Evolutionary conservation across 2,888 invertebrate genomes (phyloP).

Genomic region (Leptodirus hochenwartii): DNA sequence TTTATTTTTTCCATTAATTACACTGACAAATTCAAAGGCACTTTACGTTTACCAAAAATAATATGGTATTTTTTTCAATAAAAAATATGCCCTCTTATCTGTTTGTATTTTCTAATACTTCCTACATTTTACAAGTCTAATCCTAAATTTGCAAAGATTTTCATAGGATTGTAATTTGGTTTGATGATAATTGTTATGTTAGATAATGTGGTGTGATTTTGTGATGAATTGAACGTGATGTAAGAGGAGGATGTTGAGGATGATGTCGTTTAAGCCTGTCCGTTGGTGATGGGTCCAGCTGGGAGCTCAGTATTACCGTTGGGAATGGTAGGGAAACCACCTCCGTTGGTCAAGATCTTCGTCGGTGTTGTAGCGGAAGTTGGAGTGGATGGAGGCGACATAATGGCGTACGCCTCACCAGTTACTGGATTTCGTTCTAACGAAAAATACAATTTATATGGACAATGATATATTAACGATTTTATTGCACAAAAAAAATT

Average conservation of each 20-base stretch:
- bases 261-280: constrained; percentile 17
- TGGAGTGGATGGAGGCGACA: constrained; percentile 21
- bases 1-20: too few relatives aligned
- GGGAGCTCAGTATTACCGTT: constrained; percentile 13
- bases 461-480: constrained; percentile 4
- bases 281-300: constrained; percentile 15
- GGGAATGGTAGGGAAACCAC: constrained; percentile 12
- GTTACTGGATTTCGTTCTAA: constrained; percentile 27
- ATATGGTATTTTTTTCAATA: too few relatives aligned
- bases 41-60: too few relatives aligned
- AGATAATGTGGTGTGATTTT: too few relatives aligned
- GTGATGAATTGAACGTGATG: constrained; percentile 1
- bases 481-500: constrained; percentile 2
- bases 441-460: constrained; percentile 12
- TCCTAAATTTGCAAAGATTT: too few relatives aligned
- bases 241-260: constrained; percentile 1
- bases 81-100: too few relatives aligned
- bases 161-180: too few relatives aligned
- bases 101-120: too few relatives aligned
- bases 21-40: too few relatives aligned
- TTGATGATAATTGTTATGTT: too few relatives aligned
- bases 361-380: constrained; percentile 18
- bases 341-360: constrained; percentile 13
- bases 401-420: constrained; percentile 24
- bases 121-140: too few relatives aligned